Percentiles rank a stretch among this genome's conserved stretches.
Evolutionary conservation across 2,113 vertebrate species (phyloP).

Genomic region (Helogale parvula): DNA sequence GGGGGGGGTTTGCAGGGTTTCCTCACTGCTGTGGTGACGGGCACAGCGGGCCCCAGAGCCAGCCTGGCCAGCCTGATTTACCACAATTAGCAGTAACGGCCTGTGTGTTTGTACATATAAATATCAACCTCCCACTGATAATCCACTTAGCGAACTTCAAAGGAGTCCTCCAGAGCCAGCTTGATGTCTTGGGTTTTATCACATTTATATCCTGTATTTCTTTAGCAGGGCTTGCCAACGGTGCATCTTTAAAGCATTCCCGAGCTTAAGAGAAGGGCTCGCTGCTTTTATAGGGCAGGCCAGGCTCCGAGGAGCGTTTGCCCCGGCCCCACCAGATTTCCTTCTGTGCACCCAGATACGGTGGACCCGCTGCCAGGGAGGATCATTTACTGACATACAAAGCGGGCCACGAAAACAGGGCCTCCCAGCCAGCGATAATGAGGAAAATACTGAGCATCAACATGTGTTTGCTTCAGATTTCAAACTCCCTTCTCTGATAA

Average conservation of each 20-base stretch:
- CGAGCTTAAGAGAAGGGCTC: background rate
- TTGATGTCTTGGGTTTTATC: slow-evolving; percentile 71
- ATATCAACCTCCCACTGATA: slow-evolving; percentile 78
- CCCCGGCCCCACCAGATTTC: slow-evolving; percentile 34
- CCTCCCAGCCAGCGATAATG: background rate
- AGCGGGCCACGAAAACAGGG: slow-evolving; percentile 50
- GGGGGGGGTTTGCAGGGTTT: background rate
- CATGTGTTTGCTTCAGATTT: slow-evolving; percentile 47
- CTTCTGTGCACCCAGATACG: slow-evolving; percentile 59
- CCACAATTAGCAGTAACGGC: slow-evolving; percentile 75
- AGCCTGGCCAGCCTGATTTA: slow-evolving; percentile 53
- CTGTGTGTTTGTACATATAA: slow-evolving; percentile 70
- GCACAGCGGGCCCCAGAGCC: slow-evolving; percentile 55
- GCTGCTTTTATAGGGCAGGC: background rate
- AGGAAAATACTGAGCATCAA: background rate
- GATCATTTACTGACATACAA: slow-evolving; percentile 22
- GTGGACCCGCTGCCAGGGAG: background rate
- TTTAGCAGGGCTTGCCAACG: slow-evolving; percentile 41
- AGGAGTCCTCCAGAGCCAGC: slow-evolving; percentile 59
- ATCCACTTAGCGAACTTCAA: slow-evolving; percentile 80
- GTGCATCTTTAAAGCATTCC: slow-evolving; percentile 64
- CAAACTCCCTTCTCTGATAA: slow-evolving; percentile 41
- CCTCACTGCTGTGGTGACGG: background rate
- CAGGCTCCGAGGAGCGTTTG: background rate
- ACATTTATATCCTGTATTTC: slow-evolving; percentile 62